phyloP scores from a whole-genome alignment of 2,797 vertebrate species.

The Arnoldichthys spilopterus region DNA sequence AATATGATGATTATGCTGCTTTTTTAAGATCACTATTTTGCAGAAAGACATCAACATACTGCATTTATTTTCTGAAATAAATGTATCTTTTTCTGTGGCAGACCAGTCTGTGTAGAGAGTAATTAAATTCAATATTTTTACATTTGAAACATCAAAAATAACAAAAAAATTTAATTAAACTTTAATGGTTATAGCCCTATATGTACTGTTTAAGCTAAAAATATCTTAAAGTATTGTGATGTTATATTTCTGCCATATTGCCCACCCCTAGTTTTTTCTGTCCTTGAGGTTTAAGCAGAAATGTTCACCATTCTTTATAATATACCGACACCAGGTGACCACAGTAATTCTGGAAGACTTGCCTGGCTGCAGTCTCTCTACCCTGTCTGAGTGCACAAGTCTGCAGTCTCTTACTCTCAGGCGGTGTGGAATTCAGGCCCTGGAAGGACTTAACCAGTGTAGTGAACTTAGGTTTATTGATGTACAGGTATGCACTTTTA shows the following conservation, averaged over 20 bases:
- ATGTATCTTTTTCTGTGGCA: no score
- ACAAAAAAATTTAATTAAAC: no score
- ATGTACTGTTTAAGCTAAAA: no score
- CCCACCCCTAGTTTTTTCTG: not conserved
- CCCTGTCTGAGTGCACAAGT: conserved; percentile 78
- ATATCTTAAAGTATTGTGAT: no score
- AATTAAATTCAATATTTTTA: no score
- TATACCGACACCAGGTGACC: conserved; percentile 79
- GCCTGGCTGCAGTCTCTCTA: conserved; percentile 82
- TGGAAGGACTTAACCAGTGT: conserved; percentile 82
- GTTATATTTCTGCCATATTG: not conserved
- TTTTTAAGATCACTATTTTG: no score
- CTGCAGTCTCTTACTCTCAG: conserved; percentile 84
- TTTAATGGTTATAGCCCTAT: no score
- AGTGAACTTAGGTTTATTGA: conserved; percentile 83
- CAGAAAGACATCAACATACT: no score
- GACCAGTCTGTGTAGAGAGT: no score
- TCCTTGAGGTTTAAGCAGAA: not conserved
- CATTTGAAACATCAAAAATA: no score
- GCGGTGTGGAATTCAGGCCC: conserved; percentile 82
- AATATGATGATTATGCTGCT: no score
- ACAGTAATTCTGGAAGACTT: conserved; percentile 83
- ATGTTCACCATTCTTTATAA: not conserved
- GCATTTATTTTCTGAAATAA: no score
- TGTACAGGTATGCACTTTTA: conserved; percentile 79